A percentile compares a stretch with the other conserved stretches of the same genome.
These are phyloP conservation scores for Plecotus auritus DNA, from an alignment of 2,113 vertebrate species.

Conservation along the genomic window DNA sequence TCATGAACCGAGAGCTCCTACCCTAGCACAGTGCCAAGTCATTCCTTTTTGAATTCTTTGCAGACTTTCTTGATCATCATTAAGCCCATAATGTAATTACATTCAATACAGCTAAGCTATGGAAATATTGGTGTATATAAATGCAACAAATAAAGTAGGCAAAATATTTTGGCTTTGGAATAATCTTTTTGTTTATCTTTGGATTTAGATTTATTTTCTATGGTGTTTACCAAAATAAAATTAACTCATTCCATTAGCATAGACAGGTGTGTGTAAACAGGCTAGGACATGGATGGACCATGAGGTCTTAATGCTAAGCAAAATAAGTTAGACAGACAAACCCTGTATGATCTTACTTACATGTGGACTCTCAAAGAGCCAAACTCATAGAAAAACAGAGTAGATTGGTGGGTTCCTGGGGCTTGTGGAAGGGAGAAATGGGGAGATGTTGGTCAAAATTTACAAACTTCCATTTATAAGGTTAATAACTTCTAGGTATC, in stretches of 20 bases:
- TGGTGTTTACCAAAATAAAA: background rate
- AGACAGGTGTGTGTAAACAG: background rate
- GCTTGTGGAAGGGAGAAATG: background rate
- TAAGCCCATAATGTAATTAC: background rate
- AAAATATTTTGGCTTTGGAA: background rate
- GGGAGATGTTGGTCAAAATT: background rate
- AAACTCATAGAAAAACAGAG: background rate
- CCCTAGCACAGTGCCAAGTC: background rate
- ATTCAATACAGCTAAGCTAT: background rate
- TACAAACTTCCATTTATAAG: background rate
- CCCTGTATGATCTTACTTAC: background rate
- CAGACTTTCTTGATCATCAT: background rate
- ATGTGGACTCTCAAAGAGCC: background rate
- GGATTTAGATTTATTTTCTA: background rate
- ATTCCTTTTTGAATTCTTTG: background rate
- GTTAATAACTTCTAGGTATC: background rate
- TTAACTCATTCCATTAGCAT: background rate
- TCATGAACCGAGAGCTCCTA: background rate
- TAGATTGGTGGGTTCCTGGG: background rate
- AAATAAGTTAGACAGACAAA: background rate
- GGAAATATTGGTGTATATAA: background rate
- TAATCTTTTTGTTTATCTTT: background rate
- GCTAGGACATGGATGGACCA: no score
- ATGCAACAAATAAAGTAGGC: background rate
- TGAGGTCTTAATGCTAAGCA: background rate